phyloP scores from a whole-genome alignment of 2,113 vertebrate species.

The Corythornis cristatus region DNA sequence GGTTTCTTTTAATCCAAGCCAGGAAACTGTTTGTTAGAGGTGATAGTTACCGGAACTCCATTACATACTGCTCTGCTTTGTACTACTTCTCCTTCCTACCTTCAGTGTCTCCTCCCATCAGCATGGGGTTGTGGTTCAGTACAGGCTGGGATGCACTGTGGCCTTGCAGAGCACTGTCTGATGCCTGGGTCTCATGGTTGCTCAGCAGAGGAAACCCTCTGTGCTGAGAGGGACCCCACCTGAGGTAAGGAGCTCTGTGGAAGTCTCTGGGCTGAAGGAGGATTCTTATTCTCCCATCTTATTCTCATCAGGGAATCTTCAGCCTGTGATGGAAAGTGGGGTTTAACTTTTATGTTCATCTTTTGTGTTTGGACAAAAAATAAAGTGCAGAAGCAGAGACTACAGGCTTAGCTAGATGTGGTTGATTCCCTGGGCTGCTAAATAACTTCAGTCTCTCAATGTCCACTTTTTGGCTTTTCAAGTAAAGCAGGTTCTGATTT shows the following conservation, averaged over 20 bases:
- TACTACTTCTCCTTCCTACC: neutral
- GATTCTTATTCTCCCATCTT: neutral
- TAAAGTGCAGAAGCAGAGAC: neutral
- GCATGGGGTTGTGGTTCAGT: neutral
- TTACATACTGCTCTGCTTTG: neutral
- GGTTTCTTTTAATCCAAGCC: neutral
- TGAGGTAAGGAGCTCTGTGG: neutral
- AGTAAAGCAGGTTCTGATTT: neutral
- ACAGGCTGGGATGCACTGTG: neutral
- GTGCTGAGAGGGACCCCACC: neutral
- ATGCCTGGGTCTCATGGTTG: neutral
- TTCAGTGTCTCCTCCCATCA: accelerated
- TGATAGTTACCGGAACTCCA: neutral
- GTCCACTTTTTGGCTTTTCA: neutral
- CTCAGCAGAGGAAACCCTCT: neutral
- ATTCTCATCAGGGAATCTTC: neutral
- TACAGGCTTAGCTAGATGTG: neutral
- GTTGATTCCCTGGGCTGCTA: neutral
- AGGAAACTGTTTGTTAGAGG: accelerated
- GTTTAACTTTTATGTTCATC: neutral
- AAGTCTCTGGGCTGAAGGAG: neutral
- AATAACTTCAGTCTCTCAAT: neutral
- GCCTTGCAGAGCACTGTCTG: accelerated
- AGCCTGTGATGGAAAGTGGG: neutral
- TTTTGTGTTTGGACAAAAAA: neutral